Evolutionary conservation across 2,888 invertebrate genomes (phyloP).

Genomic region (Melinopterus prodromus): DNA sequence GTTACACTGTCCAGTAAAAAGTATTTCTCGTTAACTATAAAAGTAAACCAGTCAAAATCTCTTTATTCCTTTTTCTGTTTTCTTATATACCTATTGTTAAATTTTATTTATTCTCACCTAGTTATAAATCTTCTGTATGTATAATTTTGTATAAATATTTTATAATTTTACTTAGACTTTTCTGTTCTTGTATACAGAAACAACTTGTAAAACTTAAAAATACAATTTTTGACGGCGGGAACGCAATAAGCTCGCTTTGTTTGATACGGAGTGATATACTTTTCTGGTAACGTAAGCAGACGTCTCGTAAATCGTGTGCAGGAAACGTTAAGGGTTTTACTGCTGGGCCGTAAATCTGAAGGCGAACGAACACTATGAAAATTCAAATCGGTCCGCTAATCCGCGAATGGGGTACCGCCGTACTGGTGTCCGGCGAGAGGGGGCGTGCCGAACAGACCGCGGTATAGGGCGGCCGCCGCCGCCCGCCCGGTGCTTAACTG

Average conservation of each 20-base stretch:
- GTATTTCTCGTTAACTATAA: too few species aligned
- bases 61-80: too few species aligned
- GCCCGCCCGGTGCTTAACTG: background rate
- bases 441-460: background rate
- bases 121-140: too few species aligned
- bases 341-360: slow-evolving; percentile 22
- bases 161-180: background rate
- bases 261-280: background rate
- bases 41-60: too few species aligned
- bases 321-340: slow-evolving; percentile 11
- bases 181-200: background rate
- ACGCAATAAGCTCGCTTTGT: background rate
- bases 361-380: slow-evolving; percentile 14
- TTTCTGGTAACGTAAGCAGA: slow-evolving; percentile 20
- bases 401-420: background rate
- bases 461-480: background rate
- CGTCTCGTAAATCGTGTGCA: slow-evolving; percentile 10
- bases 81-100: too few species aligned
- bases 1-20: too few species aligned
- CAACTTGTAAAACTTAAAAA: background rate
- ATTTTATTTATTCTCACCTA: too few species aligned
- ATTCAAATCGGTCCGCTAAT: slow-evolving; percentile 7
- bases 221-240: background rate
- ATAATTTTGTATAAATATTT: background rate
- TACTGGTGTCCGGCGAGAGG: background rate